phyloP scores from a whole-genome alignment of 2,888 invertebrate species.

The Alentia gelatinosa region DNA sequence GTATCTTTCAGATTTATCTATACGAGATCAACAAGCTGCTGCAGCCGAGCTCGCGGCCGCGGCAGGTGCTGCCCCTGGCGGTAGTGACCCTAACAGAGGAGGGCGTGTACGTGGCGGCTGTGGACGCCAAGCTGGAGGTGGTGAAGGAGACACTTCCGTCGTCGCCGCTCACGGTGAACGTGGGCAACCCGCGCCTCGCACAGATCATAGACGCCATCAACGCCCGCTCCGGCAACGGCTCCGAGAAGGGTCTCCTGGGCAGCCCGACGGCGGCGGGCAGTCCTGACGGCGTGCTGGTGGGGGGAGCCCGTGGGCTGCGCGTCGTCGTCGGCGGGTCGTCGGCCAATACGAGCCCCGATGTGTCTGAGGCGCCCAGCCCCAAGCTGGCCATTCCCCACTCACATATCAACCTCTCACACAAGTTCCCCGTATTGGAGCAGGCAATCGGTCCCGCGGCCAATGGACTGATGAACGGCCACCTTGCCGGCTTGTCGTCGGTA shows the following conservation, averaged over 20 bases:
- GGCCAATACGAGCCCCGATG: not conserved
- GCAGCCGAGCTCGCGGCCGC: conserved; percentile 62
- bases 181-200: conserved; percentile 62
- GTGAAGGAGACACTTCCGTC: conserved; percentile 35
- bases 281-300: not conserved
- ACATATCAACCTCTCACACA: conserved; percentile 16
- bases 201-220: conserved; percentile 65
- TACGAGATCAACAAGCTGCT: conserved; percentile 66
- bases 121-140: conserved; percentile 54
- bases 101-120: conserved; percentile 56
- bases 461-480: conserved; percentile 7
- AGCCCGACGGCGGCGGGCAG: not conserved
- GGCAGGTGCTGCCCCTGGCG: conserved; percentile 64
- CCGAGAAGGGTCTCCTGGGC: conserved; percentile 19
- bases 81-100: conserved; percentile 63
- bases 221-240: not conserved
- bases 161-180: conserved; percentile 40
- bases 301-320: not conserved
- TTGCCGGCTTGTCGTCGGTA: not conserved
- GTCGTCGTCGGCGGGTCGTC: conserved; percentile 5
- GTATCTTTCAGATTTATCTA: conserved; percentile 65
- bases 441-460: not conserved
- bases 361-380: not conserved
- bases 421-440: conserved; percentile 18
- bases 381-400: not conserved